Conservation (phyloP, 2,113 vertebrate species). For the Catharus fuscescens region DNA sequence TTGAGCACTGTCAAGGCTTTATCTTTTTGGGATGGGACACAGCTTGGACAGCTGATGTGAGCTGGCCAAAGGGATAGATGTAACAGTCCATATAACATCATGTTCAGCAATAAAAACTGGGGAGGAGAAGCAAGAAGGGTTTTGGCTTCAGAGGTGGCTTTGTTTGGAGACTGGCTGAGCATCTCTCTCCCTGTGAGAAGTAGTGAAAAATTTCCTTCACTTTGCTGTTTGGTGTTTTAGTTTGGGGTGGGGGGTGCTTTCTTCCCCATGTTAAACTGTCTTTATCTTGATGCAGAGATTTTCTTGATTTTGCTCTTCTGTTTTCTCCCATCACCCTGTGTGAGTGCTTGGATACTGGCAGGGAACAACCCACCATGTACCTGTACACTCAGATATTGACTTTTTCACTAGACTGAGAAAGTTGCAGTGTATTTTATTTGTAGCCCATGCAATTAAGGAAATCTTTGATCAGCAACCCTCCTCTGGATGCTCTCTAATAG, state of each 20-base stretch:
- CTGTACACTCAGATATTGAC: neutral
- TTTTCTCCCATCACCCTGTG: neutral
- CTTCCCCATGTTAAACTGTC: neutral
- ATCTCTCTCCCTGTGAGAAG: neutral
- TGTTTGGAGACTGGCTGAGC: neutral
- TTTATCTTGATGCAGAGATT: neutral
- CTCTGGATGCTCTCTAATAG: neutral
- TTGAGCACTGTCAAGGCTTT: neutral
- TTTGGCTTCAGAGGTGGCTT: neutral
- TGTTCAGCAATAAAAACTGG: neutral
- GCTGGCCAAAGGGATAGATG: neutral
- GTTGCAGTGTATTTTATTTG: neutral
- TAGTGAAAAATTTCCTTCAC: neutral
- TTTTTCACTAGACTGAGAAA: neutral
- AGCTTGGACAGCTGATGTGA: neutral
- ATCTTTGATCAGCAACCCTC: neutral
- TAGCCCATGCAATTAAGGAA: neutral
- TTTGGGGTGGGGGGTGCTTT: no score
- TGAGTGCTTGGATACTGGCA: neutral
- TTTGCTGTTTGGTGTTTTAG: neutral
- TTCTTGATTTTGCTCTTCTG: neutral
- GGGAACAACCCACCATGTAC: neutral
- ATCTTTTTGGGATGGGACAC: neutral
- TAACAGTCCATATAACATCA: fast-evolving
- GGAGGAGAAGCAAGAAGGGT: neutral